Evolutionary conservation across 2,113 vertebrate genomes (phyloP), one percentile per base, ranked within the genome.

Genomic region (Ammodytes marinus): DNA sequence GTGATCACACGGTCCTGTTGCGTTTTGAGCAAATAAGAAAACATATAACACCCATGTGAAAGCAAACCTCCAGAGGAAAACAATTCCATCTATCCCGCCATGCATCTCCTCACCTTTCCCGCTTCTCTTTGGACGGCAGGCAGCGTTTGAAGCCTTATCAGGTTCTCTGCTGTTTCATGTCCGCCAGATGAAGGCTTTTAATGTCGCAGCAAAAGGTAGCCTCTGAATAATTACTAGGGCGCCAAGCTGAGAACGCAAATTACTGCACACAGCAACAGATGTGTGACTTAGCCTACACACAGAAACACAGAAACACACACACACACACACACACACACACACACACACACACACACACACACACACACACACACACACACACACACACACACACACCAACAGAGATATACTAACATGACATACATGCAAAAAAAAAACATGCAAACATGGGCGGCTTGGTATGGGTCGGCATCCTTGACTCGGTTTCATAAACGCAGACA

Each of bases 231-330:
- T 95, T 95, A 95, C 93, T 57, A 83, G 87, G 94, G 93, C 89
- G 60, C 93, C 95, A 95, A 95, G 95, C 95, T 95, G 93, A 58
- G 94, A 92, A 91, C 87, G 90, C 91, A 95, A 94, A 95, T 95
- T 92, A 94, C 86, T 84, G 89, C 90, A 90, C 84, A 83, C 77
- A 80, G 89, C 93, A 94, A 95, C 93, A 95, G 93, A 94, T 94
- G 93, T 91, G 93, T 82, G 61, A 57, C 54, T 77, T 27, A 27
- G 27, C 27, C 27, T 61, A 69, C 60, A 65, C 75, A 81, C 74
- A 66, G 61, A 39, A 50, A 70, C 76, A 76, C 69, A 78, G 73
- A 59, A 66, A 74, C 76, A 66, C 81, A 76, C 81, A 88, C 67
- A 60, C 37, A 67, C 69, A 78, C 49, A 74, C 67, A 84, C 66